Base-by-base conservation (phyloP, 2,113 vertebrate genomes). In the Leucoraja erinaceus region DNA sequence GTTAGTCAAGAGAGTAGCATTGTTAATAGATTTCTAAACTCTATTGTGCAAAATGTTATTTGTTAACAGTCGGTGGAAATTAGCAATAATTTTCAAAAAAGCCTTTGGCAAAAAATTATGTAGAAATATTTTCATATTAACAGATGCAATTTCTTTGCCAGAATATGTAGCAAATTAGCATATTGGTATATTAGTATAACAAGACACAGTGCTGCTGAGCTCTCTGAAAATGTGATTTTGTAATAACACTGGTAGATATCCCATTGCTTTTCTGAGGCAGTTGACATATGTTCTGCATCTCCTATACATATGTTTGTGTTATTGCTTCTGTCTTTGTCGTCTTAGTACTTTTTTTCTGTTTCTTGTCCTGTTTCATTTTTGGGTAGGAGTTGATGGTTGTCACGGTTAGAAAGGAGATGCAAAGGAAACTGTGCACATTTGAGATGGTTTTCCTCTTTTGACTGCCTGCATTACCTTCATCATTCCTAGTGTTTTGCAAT, bases 181-280 rank as follows among this genome's bases (percentile, higher is more conserved):
- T 88, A 63, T 63, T 88, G 25, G 59, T 86, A 61, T 86, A 81
- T 81, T 54, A 75, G 74, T 77, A 8, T 56, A 83, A 83, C 22
- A 63, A 88, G 28, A 28, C 59, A 86, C 47, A 16, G 56, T 61
- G 56, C 56, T 86, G 83, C 59, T 66, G 28, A 88, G 59, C 61
- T 63, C 4, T n/a, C 28, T 63, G 28, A 56, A 25, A 83, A 54
- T 83, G 22, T 2, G 56, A 83, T 86, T 61, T n/a, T 61, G 59
- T 61, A 11, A 86, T 59, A 86, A 61, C 56, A 61, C 10, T 61
- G 11, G 25, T 86, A 0, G 25, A 86, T 63, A 28, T 86, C 83
- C 83, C 56, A 63, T 86, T 56, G 83, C 56, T n/a, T 86, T 86
- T 86, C 83, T 86, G 25, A 31, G 4, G 25, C 25, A 86, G 5